Conservation (phyloP, 2,113 vertebrate genomes). For the Chamaetylas fuelleborni region DNA sequence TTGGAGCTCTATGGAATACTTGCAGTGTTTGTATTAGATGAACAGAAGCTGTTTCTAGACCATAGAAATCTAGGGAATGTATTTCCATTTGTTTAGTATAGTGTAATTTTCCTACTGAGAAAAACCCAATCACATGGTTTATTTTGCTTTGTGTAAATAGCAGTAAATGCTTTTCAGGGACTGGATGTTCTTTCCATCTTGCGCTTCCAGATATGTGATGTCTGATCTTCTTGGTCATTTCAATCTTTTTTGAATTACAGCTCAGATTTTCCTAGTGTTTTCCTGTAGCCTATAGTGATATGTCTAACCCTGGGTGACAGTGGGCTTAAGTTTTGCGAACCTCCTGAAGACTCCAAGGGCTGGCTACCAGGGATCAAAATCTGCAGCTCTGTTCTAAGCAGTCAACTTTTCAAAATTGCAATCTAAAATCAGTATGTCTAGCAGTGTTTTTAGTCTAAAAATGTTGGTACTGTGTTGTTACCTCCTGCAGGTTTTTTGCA, state of each 20-base stretch:
- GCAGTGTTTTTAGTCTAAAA: background rate
- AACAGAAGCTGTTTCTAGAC: background rate
- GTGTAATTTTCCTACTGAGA: background rate
- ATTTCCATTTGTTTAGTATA: background rate
- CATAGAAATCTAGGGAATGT: background rate
- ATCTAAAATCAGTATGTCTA: background rate
- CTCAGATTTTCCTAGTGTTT: background rate
- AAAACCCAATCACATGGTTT: background rate
- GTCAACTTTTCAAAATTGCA: background rate
- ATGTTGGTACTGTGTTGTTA: background rate
- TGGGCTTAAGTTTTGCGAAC: background rate
- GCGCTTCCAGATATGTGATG: background rate
- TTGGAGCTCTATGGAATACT: background rate
- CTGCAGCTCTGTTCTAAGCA: background rate
- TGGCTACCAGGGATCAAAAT: background rate
- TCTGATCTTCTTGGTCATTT: background rate
- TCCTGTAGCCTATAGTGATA: background rate
- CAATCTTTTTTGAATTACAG: background rate
- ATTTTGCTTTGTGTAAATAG: background rate
- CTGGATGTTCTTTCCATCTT: background rate
- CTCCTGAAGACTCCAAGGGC: background rate
- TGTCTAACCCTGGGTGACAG: background rate
- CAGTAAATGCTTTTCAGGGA: background rate
- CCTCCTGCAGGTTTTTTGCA: conserved; percentile 88
- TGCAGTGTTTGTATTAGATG: background rate